Evolutionary conservation across 37 sponge, comb jelly and placozoan genomes (phyloP), one percentile per base, ranked within the genome.

Genomic region (Eunapius fragilis): DNA sequence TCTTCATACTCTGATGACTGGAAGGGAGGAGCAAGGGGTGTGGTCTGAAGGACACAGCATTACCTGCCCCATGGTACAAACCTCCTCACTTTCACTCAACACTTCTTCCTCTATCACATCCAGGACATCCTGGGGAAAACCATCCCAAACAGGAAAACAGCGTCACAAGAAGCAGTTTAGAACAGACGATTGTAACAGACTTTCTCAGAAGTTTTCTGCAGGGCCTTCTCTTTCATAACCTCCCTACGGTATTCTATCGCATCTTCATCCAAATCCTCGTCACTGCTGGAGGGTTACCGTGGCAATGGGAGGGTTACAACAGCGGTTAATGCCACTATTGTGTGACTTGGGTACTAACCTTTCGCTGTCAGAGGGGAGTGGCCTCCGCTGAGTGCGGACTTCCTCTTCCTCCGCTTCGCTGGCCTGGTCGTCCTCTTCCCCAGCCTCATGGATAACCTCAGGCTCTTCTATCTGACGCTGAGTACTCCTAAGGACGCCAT

Each of bases 1-100:
- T 98, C 98, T 69, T 98, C 98, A 70, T 96, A 96, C 71, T 98
- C 96, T 71, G 94, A 93, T 22, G 92, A 91, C 87, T 93, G 73
- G 50, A 70, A 24, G 73, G 34, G 23, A 77, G 25, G 77, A 36
- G 37, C n/a, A n/a, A n/a, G n/a, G n/a, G n/a, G n/a, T n/a, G n/a
- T n/a, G n/a, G n/a, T n/a, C n/a, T n/a, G n/a, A n/a, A n/a, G n/a
- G n/a, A n/a, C n/a, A n/a, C 58, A 58, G 19, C 58, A 58, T 9
- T 19, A 58, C 17, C 58, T 58, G 19, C 58, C 6, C 58, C 17
- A 4, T 2, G 3, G 25, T 5, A 58, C 74, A 77, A 19, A 80
- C 91, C 77, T 88, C 89, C n/a, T 85, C 94, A 84, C 80, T 81
- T 34, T 84, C 91, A 80, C 78, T 82, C 47, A 69, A 30, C 9